Evolutionary conservation across 1,140 invertebrate genomes (phyloP).

Genomic region (Euura saliciscinereae): DNA sequence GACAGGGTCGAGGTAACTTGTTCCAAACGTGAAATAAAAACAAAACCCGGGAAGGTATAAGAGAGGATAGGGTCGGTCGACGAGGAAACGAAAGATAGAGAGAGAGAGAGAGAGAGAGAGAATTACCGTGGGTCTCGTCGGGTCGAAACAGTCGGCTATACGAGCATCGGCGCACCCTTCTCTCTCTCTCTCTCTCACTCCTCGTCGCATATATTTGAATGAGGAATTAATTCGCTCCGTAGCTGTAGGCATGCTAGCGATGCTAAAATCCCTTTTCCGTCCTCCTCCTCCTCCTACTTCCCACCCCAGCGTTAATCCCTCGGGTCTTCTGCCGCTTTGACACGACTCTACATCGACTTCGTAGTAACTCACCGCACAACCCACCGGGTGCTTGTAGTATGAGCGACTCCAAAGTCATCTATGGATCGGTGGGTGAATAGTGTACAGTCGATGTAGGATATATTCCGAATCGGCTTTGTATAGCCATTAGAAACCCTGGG

Average conservation of each 20-base stretch:
- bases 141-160: not conserved
- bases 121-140: not conserved
- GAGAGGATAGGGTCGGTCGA: not conserved
- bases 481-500: no score
- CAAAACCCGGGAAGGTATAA: not conserved
- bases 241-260: not conserved
- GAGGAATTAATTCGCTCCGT: slow-evolving; percentile 8
- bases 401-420: no score
- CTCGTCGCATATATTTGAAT: not conserved
- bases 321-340: not conserved
- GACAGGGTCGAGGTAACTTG: not conserved
- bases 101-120: not conserved
- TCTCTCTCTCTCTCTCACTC: not conserved
- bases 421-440: no score
- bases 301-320: not conserved
- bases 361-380: no score
- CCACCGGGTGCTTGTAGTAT: no score
- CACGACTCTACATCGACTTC: not conserved
- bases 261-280: not conserved
- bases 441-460: no score
- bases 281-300: not conserved
- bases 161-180: not conserved
- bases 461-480: no score
- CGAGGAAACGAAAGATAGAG: not conserved
- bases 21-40: not conserved